Evolutionary conservation across 2,888 invertebrate genomes (phyloP).

Genomic region (Tupiocoris notatus): DNA sequence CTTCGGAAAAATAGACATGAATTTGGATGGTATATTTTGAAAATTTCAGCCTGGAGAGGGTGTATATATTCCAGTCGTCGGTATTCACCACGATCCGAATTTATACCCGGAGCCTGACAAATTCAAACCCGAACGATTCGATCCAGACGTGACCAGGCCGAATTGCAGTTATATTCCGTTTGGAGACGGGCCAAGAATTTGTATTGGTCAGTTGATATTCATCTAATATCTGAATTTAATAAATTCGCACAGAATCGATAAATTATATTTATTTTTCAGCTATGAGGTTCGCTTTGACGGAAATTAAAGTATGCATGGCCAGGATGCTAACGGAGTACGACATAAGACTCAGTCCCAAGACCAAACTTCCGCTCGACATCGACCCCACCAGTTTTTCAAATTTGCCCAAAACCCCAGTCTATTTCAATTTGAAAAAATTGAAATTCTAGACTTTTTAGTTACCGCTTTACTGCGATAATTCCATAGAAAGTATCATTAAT

Average conservation of each 20-base stretch:
- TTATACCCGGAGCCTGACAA: slow-evolving; percentile 13
- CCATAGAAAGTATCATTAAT: too few species aligned
- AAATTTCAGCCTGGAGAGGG: background rate
- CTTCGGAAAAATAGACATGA: too few species aligned
- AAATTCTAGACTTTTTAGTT: too few species aligned
- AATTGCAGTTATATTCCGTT: slow-evolving; percentile 16
- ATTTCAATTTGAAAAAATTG: slow-evolving; percentile 17
- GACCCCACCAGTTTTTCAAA: slow-evolving; percentile 6
- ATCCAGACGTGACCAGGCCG: slow-evolving; percentile 20
- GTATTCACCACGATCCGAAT: slow-evolving; percentile 5
- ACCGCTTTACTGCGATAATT: too few species aligned
- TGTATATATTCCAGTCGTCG: background rate
- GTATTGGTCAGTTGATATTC: slow-evolving; percentile 26
- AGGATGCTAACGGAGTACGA: slow-evolving; percentile 26
- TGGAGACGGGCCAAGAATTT: slow-evolving; percentile 36
- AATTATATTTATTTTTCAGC: slow-evolving; percentile 19
- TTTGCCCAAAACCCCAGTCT: slow-evolving; percentile 7
- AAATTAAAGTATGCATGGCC: slow-evolving; percentile 32
- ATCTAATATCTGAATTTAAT: background rate
- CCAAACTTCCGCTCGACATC: slow-evolving; percentile 9
- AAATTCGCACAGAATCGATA: background rate
- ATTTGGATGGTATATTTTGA: background rate
- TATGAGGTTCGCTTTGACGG: slow-evolving; percentile 41
- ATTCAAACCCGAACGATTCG: slow-evolving; percentile 26
- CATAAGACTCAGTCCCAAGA: slow-evolving; percentile 27